Conservation (phyloP, 2,797 vertebrate genomes). For the Pseudotriccus pelzelni region DNA sequence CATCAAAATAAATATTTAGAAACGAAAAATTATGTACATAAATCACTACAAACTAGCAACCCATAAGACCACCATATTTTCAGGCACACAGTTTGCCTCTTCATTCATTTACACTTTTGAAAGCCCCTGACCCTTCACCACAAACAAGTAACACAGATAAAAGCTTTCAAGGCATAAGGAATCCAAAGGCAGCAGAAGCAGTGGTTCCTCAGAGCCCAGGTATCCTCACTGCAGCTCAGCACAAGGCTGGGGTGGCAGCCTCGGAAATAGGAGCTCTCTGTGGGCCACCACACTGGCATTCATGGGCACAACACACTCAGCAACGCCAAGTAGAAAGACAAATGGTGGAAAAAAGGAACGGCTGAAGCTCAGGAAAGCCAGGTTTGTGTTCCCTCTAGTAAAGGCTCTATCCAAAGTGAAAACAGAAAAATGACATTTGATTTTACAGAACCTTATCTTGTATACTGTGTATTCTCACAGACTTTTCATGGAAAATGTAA, state of each 20-base stretch:
- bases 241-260: background rate
- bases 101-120: background rate
- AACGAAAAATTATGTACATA: background rate
- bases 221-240: background rate
- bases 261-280: accelerated
- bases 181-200: background rate
- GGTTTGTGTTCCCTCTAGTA: background rate
- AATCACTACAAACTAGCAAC: background rate
- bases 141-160: background rate
- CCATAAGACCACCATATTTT: background rate
- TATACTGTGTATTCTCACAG: background rate
- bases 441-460: background rate
- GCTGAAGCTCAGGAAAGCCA: background rate
- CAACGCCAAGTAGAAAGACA: accelerated
- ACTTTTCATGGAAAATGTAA: background rate
- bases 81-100: background rate
- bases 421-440: accelerated
- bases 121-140: background rate
- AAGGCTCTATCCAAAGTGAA: background rate
- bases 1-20: background rate
- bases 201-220: background rate
- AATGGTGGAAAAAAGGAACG: background rate
- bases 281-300: accelerated
- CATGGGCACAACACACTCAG: accelerated
- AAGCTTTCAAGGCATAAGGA: background rate